Conservation (phyloP, 2,888 invertebrate species). For the Dermolepida albohirtum region DNA sequence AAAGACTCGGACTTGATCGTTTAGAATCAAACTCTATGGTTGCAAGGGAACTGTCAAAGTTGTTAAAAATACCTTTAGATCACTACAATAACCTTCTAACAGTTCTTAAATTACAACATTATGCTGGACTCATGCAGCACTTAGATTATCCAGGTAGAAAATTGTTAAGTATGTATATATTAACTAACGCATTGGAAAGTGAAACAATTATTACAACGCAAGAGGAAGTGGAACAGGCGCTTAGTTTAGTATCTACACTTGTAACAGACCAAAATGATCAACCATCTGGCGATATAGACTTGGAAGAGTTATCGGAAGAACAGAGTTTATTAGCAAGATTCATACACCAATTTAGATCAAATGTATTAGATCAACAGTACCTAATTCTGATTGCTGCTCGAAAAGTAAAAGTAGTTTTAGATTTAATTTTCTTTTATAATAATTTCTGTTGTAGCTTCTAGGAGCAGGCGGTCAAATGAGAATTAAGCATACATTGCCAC, state of each 20-base stretch:
- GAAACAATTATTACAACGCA: conserved; percentile 89
- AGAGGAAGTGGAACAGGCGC: conserved; percentile 78
- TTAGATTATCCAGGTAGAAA: conserved; percentile 91
- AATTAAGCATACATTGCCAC: conserved; percentile 92
- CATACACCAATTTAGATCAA: conserved; percentile 85
- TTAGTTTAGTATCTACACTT: conserved; percentile 81
- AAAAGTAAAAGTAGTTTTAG: conserved; percentile 68
- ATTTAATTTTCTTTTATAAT: background rate
- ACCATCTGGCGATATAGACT: conserved; percentile 75
- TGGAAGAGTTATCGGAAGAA: conserved; percentile 96
- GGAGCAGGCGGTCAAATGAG: conserved; percentile 90
- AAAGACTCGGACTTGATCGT: conserved; percentile 85
- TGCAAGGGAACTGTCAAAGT: conserved; percentile 91
- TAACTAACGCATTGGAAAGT: conserved; percentile 90
- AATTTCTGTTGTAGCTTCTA: conserved; percentile 68
- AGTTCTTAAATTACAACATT: conserved; percentile 88
- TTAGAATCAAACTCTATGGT: conserved; percentile 84
- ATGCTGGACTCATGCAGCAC: conserved; percentile 85
- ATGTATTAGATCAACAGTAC: conserved; percentile 87
- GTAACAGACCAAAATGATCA: conserved; percentile 88
- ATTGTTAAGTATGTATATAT: conserved; percentile 87
- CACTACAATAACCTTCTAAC: conserved; percentile 93
- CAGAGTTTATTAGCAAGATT: conserved; percentile 93
- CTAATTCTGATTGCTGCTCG: conserved; percentile 90
- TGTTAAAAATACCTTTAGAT: conserved; percentile 94